These are phyloP conservation scores for Tetrao urogallus DNA, from an alignment of 2,113 vertebrate genomes.

Conservation along the genomic window DNA sequence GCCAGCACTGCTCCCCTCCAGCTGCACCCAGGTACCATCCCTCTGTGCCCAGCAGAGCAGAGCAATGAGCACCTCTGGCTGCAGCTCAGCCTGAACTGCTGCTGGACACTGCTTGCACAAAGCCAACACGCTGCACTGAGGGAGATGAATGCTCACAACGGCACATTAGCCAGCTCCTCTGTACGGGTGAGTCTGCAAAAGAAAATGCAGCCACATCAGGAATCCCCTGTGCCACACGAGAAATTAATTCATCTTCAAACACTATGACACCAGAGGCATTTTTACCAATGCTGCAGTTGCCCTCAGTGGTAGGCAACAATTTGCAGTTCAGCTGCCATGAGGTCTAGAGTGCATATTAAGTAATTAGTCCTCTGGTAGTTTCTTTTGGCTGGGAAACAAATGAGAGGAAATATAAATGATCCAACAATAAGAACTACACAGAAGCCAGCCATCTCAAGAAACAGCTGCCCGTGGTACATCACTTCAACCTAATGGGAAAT, in stretches of 20 bases:
- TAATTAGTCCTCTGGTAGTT: constrained; percentile 60
- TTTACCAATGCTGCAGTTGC: constrained; percentile 45
- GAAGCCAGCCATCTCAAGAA: background rate
- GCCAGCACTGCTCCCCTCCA: background rate
- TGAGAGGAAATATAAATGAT: background rate
- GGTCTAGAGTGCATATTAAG: constrained; percentile 32
- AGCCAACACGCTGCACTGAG: background rate
- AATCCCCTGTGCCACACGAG: background rate
- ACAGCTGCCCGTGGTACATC: background rate
- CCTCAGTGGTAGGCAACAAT: constrained; percentile 54
- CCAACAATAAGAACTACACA: background rate
- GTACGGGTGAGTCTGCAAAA: background rate
- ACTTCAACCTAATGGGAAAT: background rate
- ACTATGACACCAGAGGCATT: constrained; percentile 6
- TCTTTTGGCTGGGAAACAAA: constrained; percentile 38
- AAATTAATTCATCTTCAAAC: constrained; percentile 46
- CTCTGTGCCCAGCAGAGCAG: background rate
- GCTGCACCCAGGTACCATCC: background rate
- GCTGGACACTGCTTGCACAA: background rate
- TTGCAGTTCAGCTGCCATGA: constrained; percentile 52
- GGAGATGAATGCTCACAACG: background rate
- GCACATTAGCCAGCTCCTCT: constrained; percentile 15
- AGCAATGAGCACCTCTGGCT: background rate
- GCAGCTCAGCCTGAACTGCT: background rate
- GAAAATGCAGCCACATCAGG: background rate